phyloP scores from a whole-genome alignment of 1,140 invertebrate genomes.

The Brachionus calyciflorus region DNA sequence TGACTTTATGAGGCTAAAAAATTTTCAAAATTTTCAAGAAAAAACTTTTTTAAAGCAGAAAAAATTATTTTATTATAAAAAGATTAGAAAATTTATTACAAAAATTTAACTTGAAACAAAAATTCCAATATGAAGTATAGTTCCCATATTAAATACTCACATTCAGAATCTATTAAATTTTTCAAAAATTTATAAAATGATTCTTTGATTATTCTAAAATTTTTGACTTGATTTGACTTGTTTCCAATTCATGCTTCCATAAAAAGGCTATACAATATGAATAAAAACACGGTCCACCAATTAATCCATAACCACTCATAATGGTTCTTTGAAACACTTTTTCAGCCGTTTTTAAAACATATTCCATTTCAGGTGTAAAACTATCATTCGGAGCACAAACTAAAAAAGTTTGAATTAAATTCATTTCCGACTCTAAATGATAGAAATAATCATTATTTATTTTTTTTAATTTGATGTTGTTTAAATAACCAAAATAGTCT shows the following conservation, averaged over 20 bases:
- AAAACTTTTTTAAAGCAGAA: too few relatives aligned
- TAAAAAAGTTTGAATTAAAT: not conserved
- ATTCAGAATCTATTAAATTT: not conserved
- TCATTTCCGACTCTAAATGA: not conserved
- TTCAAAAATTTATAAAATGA: not conserved
- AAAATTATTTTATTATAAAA: too few relatives aligned
- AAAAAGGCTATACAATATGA: not conserved
- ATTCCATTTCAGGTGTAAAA: not conserved
- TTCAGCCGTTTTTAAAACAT: conserved; percentile 18
- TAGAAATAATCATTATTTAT: not conserved
- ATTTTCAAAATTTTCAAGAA: too few relatives aligned
- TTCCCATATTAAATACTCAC: conserved; percentile 7
- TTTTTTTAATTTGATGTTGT: not conserved
- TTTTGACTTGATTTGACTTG: not conserved
- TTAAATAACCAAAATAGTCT: not conserved
- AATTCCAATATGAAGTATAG: conserved; percentile 9
- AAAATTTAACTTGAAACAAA: conserved; percentile 14
- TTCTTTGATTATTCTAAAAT: not conserved
- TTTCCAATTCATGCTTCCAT: not conserved
- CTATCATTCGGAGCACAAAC: conserved; percentile 2
- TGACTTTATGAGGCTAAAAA: too few relatives aligned
- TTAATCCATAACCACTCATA: not conserved
- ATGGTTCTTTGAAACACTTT: conserved; percentile 12
- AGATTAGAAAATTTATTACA: not conserved
- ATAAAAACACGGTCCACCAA: conserved; percentile 41